Evolutionary conservation across 2,113 vertebrate species (phyloP), one percentile per base, ranked within the genome.

Genomic region (Typhlomys cinereus): DNA sequence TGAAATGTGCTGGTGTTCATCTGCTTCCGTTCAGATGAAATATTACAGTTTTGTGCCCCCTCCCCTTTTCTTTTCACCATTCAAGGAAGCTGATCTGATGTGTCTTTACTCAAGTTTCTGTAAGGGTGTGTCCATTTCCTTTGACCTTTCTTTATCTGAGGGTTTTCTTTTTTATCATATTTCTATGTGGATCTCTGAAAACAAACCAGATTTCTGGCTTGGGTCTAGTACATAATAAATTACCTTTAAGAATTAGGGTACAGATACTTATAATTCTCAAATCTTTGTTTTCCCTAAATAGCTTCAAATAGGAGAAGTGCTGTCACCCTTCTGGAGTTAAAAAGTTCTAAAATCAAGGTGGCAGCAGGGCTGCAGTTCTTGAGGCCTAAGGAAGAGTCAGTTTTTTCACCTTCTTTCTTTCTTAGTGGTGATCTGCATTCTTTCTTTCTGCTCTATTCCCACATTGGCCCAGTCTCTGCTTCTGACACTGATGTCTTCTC

Each of bases 401-500:
- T 87, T 83, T 79, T n/a, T n/a, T n/a, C n/a, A n/a, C 14, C 11
- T 74, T 20, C 48, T 82, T 25, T n/a, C 23, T 14, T 10, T 87
- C 44, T 59, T 41, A 39, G 9, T 57, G 21, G 2, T 8, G n/a
- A 12, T 8, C 7, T 18, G 1, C 4, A 4, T 54, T 36, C 8
- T 36, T 7, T 27, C 0, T 2, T 69, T n/a, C 20, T 20, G 13
- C 14, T 4, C 21, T 31, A 64, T 14, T 44, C 39, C 29, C 61
- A 4, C 6, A 10, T 67, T 44, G 64, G n/a, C 23, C 7, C 12
- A 36, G 29, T 11, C 20, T 70, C 46, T 14, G 21, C 34, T 74
- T 48, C 25, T n/a, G n/a, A n/a, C 9, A 18, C 6, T 23, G 27
- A n/a, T 3, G 46, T n/a, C n/a, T 44, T 59, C 25, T 20, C 0